Evolutionary conservation across 2,797 vertebrate species (phyloP).

Genomic region (Coccyzus lansbergi): DNA sequence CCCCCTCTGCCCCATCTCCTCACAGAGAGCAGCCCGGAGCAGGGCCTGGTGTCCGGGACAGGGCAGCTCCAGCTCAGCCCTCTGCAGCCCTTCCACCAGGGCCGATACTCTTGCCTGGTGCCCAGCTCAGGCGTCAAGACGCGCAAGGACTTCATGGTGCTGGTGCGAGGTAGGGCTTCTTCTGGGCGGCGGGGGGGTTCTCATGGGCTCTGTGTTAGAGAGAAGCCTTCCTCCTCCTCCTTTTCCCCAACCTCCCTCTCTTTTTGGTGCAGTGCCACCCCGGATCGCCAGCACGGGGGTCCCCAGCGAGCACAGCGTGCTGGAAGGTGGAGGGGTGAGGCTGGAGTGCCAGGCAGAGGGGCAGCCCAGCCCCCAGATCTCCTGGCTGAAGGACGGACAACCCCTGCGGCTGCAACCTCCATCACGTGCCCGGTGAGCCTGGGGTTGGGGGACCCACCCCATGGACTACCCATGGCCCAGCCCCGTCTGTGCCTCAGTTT

Average conservation of each 20-base stretch:
- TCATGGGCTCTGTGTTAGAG: fast-evolving
- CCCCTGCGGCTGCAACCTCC: constrained; percentile 73
- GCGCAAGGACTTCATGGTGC: constrained; percentile 84
- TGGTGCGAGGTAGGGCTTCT: constrained; percentile 81
- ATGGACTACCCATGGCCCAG: fast-evolving
- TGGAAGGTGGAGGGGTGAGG: constrained; percentile 78
- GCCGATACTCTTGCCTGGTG: constrained; percentile 87
- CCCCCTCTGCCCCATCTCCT: fast-evolving
- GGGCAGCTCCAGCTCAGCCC: constrained; percentile 86
- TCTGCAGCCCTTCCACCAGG: constrained; percentile 85
- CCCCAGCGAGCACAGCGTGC: constrained; percentile 81
- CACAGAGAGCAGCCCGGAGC: constrained; percentile 78
- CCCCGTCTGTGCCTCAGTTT: background rate
- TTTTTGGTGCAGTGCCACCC: constrained; percentile 78
- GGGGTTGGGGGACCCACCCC: no score
- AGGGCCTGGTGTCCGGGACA: constrained; percentile 81
- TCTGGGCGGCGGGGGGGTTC: fast-evolving
- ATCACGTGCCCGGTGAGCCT: constrained; percentile 76
- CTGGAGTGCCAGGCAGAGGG: constrained; percentile 86
- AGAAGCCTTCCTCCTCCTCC: background rate
- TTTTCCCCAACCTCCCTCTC: background rate
- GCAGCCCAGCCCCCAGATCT: constrained; percentile 82
- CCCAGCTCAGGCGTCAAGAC: constrained; percentile 74
- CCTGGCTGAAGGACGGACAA: constrained; percentile 89
- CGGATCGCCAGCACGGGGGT: constrained; percentile 77